Percentiles rank a stretch among this genome's conserved stretches.
These are phyloP conservation scores for Bursaphelenchus mucronatus DNA, from an alignment of 1,140 invertebrate species.

Conservation along the genomic window DNA sequence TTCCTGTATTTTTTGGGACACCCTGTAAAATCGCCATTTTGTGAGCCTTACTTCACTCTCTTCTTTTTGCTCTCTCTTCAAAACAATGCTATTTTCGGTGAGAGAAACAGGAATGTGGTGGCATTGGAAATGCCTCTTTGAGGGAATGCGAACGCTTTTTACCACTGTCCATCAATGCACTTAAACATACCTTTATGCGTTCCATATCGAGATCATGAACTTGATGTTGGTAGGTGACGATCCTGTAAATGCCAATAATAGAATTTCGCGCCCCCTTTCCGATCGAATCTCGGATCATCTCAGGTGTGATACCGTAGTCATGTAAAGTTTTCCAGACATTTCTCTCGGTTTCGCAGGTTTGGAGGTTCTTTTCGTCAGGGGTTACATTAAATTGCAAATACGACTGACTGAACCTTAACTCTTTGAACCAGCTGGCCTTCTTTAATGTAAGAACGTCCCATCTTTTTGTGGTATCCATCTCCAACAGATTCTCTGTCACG, in stretches of 20 bases:
- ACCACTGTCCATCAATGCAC: slow-evolving; percentile 5
- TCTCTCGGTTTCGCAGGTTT: slow-evolving; percentile 39
- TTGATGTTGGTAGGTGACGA: slow-evolving; percentile 53
- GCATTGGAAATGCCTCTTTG: too few species aligned
- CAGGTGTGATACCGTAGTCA: slow-evolving; percentile 49
- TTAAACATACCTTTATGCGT: slow-evolving; percentile 42
- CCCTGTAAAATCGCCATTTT: too few species aligned
- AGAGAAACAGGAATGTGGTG: too few species aligned
- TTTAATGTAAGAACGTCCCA: slow-evolving; percentile 8
- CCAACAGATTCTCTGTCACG: slow-evolving; percentile 49
- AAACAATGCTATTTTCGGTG: too few species aligned
- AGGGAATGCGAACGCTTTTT: too few species aligned
- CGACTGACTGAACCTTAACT: slow-evolving; percentile 53
- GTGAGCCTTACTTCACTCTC: too few species aligned
- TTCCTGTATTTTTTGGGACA: too few species aligned
- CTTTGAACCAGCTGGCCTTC: slow-evolving; percentile 42
- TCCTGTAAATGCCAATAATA: slow-evolving; percentile 51
- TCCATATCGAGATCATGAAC: slow-evolving; percentile 47
- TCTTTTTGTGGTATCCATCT: slow-evolving; percentile 46
- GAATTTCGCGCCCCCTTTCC: slow-evolving; percentile 53
- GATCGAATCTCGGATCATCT: slow-evolving; percentile 50
- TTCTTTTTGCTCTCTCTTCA: too few species aligned
- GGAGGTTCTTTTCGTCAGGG: slow-evolving; percentile 44
- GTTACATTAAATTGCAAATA: slow-evolving; percentile 48
- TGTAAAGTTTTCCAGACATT: slow-evolving; percentile 49